These are phyloP conservation scores for Onchidella celtica DNA, from an alignment of 2,888 invertebrate genomes.

Conservation along the genomic window DNA sequence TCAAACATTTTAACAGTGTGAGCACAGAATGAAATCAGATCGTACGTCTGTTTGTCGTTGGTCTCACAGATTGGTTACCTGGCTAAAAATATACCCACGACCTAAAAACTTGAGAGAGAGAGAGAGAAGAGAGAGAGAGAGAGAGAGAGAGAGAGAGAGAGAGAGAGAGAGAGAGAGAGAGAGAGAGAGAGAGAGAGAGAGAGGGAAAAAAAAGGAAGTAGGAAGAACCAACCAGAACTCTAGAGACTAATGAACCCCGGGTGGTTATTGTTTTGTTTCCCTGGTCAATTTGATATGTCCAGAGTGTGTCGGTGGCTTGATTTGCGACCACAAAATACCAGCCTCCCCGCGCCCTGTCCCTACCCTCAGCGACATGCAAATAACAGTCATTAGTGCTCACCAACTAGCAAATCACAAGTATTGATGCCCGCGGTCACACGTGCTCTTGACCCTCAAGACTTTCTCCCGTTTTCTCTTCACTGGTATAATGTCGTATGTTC, in stretches of 20 bases:
- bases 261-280: no score
- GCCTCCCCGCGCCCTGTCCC: neutral
- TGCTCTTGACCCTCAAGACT: neutral
- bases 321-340: neutral
- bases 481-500: no score
- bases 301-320: neutral
- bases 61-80: no score
- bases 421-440: neutral
- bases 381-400: constrained; percentile 1
- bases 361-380: neutral
- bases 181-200: neutral
- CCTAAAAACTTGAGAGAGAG: neutral
- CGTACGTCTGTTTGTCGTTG: no score
- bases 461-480: neutral
- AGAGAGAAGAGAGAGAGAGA: neutral
- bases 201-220: neutral
- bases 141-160: neutral
- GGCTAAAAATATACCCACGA: neutral
- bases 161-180: constrained; percentile 8
- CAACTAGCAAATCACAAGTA: neutral
- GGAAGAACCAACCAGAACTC: no score
- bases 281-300: neutral
- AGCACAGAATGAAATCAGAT: no score
- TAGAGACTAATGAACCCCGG: no score
- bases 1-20: no score